phyloP scores from a whole-genome alignment of 2,888 invertebrate genomes.

The Dendrolimus houi region DNA sequence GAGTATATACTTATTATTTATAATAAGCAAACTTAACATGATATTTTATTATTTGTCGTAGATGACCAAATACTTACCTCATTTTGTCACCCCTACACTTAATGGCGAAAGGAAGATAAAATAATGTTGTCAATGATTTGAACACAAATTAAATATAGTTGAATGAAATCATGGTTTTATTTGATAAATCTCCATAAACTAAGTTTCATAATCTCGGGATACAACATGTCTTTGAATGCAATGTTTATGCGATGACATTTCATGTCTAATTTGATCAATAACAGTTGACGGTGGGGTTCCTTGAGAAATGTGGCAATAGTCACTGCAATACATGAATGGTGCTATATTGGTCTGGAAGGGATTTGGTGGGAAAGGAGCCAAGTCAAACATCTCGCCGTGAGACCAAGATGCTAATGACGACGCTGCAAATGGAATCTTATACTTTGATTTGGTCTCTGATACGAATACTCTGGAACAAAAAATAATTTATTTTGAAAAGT shows the following conservation, averaged over 20 bases:
- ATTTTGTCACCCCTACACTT: not conserved
- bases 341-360: conserved; percentile 63
- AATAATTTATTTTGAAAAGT: not conserved
- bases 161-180: too few relatives aligned
- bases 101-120: too few relatives aligned
- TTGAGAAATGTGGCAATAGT: conserved; percentile 59
- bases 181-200: too few relatives aligned
- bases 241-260: conserved; percentile 31
- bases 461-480: conserved; percentile 44
- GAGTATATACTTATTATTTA: too few relatives aligned
- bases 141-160: too few relatives aligned
- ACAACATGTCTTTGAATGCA: conserved; percentile 41
- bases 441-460: conserved; percentile 56
- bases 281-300: conserved; percentile 54
- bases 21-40: too few relatives aligned
- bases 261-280: conserved; percentile 45
- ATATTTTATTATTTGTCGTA: not conserved
- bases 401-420: conserved; percentile 48
- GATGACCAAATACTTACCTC: not conserved
- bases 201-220: conserved; percentile 32
- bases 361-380: conserved; percentile 57
- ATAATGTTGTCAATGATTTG: too few relatives aligned
- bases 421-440: conserved; percentile 40
- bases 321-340: conserved; percentile 68
- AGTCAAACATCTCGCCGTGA: conserved; percentile 51